These are phyloP conservation scores for Dendrolimus punctatus DNA, from an alignment of 1,140 invertebrate species.

Conservation along the genomic window DNA sequence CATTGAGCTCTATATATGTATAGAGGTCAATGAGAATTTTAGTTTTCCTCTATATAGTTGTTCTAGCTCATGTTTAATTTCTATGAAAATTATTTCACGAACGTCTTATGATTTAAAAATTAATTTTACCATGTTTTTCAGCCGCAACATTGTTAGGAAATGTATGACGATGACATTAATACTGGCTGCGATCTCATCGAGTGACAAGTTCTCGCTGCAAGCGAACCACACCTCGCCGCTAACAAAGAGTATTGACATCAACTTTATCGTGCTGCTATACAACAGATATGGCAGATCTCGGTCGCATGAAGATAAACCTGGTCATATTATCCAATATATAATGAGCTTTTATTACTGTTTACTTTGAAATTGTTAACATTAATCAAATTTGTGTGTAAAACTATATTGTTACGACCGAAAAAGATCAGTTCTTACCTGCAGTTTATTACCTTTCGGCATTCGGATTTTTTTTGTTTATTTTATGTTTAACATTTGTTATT, in stretches of 20 bases:
- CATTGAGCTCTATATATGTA: too few relatives aligned
- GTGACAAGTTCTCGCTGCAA: constrained; percentile 15
- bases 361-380: too few relatives aligned
- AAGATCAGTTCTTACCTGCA: too few relatives aligned
- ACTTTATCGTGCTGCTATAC: constrained; percentile 26
- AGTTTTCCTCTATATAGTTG: too few relatives aligned
- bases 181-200: constrained; percentile 26
- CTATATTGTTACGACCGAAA: too few relatives aligned
- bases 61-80: too few relatives aligned
- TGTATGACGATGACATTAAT: constrained; percentile 36
- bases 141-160: constrained; percentile 26
- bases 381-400: too few relatives aligned
- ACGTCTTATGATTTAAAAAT: background rate
- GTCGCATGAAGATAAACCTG: constrained; percentile 30
- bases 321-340: constrained; percentile 2
- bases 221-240: constrained; percentile 29
- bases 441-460: too few relatives aligned
- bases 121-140: constrained; percentile 16
- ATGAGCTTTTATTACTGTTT: too few relatives aligned
- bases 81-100: too few relatives aligned
- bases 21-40: background rate
- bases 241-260: constrained; percentile 17
- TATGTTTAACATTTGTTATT: too few relatives aligned
- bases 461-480: too few relatives aligned
- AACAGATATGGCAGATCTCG: constrained; percentile 18